Base-by-base conservation (phyloP, 2,888 invertebrate genomes). In the Tachina grossa region DNA sequence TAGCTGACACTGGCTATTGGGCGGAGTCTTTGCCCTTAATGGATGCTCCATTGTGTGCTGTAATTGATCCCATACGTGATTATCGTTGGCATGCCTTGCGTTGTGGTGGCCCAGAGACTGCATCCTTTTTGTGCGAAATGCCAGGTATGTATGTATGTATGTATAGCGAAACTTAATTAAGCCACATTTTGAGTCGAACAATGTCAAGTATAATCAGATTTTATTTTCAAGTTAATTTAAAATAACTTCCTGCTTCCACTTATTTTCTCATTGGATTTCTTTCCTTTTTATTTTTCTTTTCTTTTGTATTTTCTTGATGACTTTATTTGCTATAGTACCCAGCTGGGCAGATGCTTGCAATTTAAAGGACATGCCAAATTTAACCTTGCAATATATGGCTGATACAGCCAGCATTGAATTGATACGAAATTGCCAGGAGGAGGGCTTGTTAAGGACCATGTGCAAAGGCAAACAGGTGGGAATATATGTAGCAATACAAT, bases 341-440 rank as follows among this genome's bases (percentile, higher is more conserved):
- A 94, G 94, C 88, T 96, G 96, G 96, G 96, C 96, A n/a, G 94
- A 95, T 88, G 95, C 95, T 43, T 96, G 96, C 90, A 95, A 96
- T 92, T 93, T 96, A 80, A 95, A 95, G 88, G 95, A 95, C 81
- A 93, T 96, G 88, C 96, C 96, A 6, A 96, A 96, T 47, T 93
- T 96, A 87, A 96, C 96, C 1, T 95, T 96, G 87, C 94, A 96
- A 82, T 96, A 96, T 90, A 94, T 96, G 90, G 96, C 96, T 43
- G 96, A 96, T 90, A 95, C 95, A 90, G 95, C 96, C 49, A 96
- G 96, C 65, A 94, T 96, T 71, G 96, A 96, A 91, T 93, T 96
- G 77, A 95, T 96, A 53, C 95, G 95, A 43, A 96, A 96, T 91
- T 96, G 96, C 88, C 96, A 96, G 71, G 92, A 96, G 84, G 96